Base-by-base conservation (phyloP, 2,797 vertebrate genomes). In the Pipistrellus kuhlii region DNA sequence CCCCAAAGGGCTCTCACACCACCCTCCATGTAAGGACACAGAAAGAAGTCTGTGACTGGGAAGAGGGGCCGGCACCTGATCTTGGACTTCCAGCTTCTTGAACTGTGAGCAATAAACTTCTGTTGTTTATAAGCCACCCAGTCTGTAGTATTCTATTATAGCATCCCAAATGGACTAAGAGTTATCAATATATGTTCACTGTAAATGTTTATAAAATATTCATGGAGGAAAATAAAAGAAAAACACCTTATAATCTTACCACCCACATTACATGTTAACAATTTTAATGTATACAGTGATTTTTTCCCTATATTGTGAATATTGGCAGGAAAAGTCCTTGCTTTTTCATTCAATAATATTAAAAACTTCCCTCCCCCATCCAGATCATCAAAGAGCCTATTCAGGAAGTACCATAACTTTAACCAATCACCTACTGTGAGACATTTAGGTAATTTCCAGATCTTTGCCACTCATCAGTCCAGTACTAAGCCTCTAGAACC, bases 381-480 rank as follows among this genome's bases (percentile, higher is more conserved):
- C 30, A 51, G 85, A 15, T 27, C 11, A 8, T 27, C 25, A 20
- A 41, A 72, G 12, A 30, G 0, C 44, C 78, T 0, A 3, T 4
- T 69, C 12, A 18, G 41, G 32, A 88, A 68, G 25, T 14, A 10
- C 59, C 8, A 0, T 12, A n/a, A 68, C 8, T 38, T 30, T 6
- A 55, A 14, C 55, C n/a, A 20, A 27, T 8, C 2, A 0, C 35
- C 76, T 51, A 2, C 0, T 21, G 2, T 1, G 0, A 27, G 62
- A 62, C 13, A 1, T 6, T 41, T 8, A 78, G 20, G 18, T 18
- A 7, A 72, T 21, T 78, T 69, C 11, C 27, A 27, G 32, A 27
- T 14, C 66, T 53, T 14, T 3, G 27, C 59, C 41, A 17, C 72
- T 23, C 48, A 14, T 23, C 13, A 27, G 27, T 18, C 30, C 0